Evolutionary conservation across 1,140 invertebrate species (phyloP).

Genomic region (Listronotus oregonensis): DNA sequence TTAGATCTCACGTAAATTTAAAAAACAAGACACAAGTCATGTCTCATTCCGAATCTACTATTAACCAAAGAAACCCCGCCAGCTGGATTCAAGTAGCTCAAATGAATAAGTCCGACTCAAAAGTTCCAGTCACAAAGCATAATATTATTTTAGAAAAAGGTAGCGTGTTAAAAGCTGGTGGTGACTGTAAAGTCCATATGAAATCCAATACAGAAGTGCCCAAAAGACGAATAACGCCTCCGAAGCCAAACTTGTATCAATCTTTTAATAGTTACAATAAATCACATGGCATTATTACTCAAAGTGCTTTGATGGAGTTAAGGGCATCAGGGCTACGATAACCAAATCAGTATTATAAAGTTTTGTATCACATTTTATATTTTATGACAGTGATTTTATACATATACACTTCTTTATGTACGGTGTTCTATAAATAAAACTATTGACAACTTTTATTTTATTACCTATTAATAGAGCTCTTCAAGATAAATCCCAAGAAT

Average conservation of each 20-base stretch:
- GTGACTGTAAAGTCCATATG: constrained; percentile 29
- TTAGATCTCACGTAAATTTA: constrained; percentile 34
- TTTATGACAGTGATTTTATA: constrained; percentile 27
- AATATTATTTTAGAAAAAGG: constrained; percentile 10
- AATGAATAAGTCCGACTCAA: constrained; percentile 41
- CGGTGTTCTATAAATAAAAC: constrained; percentile 27
- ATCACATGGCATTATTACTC: constrained; percentile 53
- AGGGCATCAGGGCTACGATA: constrained; percentile 51
- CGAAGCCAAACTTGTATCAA: constrained; percentile 36
- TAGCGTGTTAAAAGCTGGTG: constrained; percentile 23
- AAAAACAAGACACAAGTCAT: constrained; percentile 30
- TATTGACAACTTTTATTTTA: not conserved
- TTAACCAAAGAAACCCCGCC: constrained; percentile 22
- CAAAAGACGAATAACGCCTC: constrained; percentile 33
- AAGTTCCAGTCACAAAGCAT: constrained; percentile 18
- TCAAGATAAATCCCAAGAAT: not conserved
- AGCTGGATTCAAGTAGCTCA: constrained; percentile 25
- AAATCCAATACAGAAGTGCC: constrained; percentile 37
- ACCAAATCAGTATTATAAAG: constrained; percentile 2
- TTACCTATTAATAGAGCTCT: not conserved
- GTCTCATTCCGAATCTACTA: constrained; percentile 45
- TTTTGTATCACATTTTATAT: constrained; percentile 25
- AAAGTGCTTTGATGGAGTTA: constrained; percentile 53
- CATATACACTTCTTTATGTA: constrained; percentile 30
- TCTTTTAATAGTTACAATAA: constrained; percentile 53